Evolutionary conservation across 2,113 vertebrate species (phyloP).

Genomic region (Ancistrus triradiatus): DNA sequence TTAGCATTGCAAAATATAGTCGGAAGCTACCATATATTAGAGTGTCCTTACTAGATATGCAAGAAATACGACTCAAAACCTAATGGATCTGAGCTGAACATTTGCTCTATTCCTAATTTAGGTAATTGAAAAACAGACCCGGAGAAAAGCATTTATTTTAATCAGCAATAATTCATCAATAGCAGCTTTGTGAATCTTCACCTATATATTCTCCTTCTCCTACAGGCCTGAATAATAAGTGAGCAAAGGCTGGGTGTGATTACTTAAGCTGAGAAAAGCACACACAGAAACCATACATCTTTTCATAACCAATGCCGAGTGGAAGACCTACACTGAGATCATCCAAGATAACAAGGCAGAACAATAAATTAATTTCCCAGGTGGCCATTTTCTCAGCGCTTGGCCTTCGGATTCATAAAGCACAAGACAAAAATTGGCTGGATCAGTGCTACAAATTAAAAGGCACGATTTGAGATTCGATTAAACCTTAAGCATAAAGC

Average conservation of each 20-base stretch:
- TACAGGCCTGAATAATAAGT: conserved; percentile 12
- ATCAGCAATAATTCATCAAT: conserved; percentile 26
- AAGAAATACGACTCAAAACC: background rate
- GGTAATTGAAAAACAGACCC: conserved; percentile 38
- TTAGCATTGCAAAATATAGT: conserved; percentile 65
- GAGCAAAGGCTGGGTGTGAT: background rate
- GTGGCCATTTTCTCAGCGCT: background rate
- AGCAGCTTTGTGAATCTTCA: conserved; percentile 4
- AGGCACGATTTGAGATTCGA: conserved; percentile 6
- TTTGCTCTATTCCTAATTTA: conserved; percentile 9
- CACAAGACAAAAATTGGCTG: background rate
- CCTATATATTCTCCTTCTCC: background rate
- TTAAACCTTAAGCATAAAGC: conserved; percentile 13
- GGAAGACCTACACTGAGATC: background rate
- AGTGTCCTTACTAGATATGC: conserved; percentile 31
- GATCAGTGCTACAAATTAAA: conserved; percentile 26
- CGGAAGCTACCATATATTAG: conserved; percentile 28
- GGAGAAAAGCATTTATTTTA: conserved; percentile 29
- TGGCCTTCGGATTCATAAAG: conserved; percentile 10
- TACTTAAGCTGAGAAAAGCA: background rate
- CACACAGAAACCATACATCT: conserved; percentile 10
- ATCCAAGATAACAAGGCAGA: conserved; percentile 12
- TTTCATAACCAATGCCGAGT: background rate
- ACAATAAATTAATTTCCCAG: conserved; percentile 4
- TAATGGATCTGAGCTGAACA: conserved; percentile 12